phyloP scores from a whole-genome alignment of 2,797 vertebrate genomes.

The Gobio occitaniae region DNA sequence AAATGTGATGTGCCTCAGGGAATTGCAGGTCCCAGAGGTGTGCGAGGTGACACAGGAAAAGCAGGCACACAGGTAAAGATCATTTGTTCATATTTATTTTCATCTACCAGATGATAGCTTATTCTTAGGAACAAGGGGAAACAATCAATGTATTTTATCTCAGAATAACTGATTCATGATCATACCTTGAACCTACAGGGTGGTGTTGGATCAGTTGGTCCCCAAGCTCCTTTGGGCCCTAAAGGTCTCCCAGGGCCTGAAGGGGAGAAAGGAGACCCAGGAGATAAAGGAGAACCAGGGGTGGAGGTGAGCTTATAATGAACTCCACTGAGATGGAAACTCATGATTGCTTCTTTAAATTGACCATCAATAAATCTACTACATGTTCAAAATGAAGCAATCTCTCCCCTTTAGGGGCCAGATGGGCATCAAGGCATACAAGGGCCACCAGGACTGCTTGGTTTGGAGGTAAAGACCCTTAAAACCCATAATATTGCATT shows the following conservation, averaged over 20 bases:
- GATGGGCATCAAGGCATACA: conserved; percentile 77
- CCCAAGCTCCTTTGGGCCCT: conserved; percentile 71
- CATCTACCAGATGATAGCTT: not conserved
- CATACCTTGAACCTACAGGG: conserved; percentile 72
- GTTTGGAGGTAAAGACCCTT: conserved; percentile 75
- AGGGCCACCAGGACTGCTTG: conserved; percentile 77
- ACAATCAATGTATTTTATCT: not conserved
- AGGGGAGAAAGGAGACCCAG: conserved; percentile 79
- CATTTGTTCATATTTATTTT: not conserved
- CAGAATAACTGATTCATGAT: not conserved
- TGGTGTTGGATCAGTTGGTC: conserved; percentile 70
- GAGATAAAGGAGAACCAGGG: conserved; percentile 75
- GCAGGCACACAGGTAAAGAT: conserved; percentile 75
- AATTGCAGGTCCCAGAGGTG: conserved; percentile 73
- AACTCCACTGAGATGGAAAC: not conserved
- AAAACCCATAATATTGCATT: not conserved
- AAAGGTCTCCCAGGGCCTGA: conserved; percentile 75
- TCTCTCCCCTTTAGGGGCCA: conserved; percentile 75
- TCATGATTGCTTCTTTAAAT: not conserved
- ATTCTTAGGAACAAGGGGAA: not conserved
- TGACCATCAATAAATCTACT: not conserved
- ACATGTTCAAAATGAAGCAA: conserved; percentile 13
- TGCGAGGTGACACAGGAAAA: conserved; percentile 80
- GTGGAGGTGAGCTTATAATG: conserved; percentile 67
- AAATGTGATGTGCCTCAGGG: conserved; percentile 73